phyloP scores from a whole-genome alignment of 2,888 invertebrate genomes.

The Drosophila melanosoma region DNA sequence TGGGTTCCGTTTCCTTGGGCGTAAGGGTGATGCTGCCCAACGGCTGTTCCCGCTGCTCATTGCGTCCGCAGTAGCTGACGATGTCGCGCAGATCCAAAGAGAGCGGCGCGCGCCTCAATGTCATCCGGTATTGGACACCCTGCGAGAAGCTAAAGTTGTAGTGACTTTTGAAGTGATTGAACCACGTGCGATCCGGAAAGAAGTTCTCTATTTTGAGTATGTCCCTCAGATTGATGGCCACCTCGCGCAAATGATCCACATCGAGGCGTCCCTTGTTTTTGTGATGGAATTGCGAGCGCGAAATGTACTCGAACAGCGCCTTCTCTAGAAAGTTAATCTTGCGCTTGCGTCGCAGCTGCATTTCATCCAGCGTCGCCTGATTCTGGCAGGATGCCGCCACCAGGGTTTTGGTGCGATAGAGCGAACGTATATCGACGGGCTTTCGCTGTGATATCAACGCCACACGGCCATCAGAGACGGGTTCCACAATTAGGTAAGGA shows the following conservation, averaged over 20 bases:
- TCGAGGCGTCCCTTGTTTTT: slow-evolving; percentile 70
- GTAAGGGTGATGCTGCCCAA: slow-evolving; percentile 63
- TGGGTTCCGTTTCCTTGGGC: slow-evolving; percentile 56
- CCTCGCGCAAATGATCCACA: slow-evolving; percentile 63
- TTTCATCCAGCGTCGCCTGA: slow-evolving; percentile 69
- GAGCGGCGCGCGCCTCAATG: slow-evolving; percentile 65
- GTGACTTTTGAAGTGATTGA: slow-evolving; percentile 71
- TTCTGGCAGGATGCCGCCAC: slow-evolving; percentile 63
- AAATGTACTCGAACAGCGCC: slow-evolving; percentile 81
- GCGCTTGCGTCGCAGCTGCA: slow-evolving; percentile 72
- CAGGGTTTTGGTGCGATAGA: slow-evolving; percentile 70
- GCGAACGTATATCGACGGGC: slow-evolving; percentile 42
- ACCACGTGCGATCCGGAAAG: slow-evolving; percentile 76
- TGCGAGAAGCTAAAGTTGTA: slow-evolving; percentile 69
- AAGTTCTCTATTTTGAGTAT: slow-evolving; percentile 81
- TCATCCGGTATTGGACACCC: slow-evolving; percentile 39
- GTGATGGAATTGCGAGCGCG: slow-evolving; percentile 79
- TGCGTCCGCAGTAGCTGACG: slow-evolving; percentile 79
- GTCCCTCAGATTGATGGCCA: slow-evolving; percentile 74
- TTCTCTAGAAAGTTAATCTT: slow-evolving; percentile 82
- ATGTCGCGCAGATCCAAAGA: slow-evolving; percentile 81
- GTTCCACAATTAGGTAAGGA: slow-evolving; percentile 1
- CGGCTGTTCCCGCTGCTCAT: slow-evolving; percentile 68
- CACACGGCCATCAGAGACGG: slow-evolving; percentile 9
- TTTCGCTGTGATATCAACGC: slow-evolving; percentile 29